Percentiles rank a stretch among this genome's conserved stretches.
Conservation (phyloP, 2,113 vertebrate genomes). For the Seriola rivoliana region DNA sequence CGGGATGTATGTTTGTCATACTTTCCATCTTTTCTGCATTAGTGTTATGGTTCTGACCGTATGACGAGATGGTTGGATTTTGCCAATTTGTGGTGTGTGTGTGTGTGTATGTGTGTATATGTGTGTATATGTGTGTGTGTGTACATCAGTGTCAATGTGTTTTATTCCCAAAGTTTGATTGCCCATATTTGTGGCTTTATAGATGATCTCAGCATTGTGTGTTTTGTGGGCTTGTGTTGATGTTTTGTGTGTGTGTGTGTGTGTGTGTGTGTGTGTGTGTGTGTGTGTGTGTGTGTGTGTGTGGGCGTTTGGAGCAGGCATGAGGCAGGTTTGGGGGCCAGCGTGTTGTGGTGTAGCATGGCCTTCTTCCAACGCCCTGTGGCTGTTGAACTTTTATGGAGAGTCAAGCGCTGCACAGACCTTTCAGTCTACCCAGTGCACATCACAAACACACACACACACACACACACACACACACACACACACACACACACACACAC, state of each 20-base stretch:
- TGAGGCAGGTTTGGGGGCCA: slow-evolving; percentile 62
- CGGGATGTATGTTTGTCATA: slow-evolving; percentile 56
- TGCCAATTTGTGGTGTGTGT: slow-evolving; percentile 57
- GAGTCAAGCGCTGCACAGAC: slow-evolving; percentile 69
- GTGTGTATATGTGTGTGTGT: background rate
- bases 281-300: slow-evolving; percentile 33
- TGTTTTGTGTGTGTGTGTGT: slow-evolving; percentile 31
- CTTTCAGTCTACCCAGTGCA: slow-evolving; percentile 45
- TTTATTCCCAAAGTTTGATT: slow-evolving; percentile 68
- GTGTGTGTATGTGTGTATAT: slow-evolving; percentile 19
- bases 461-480: slow-evolving; percentile 32
- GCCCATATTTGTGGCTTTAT: slow-evolving; percentile 74
- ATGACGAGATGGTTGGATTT: slow-evolving; percentile 43
- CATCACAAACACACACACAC: slow-evolving; percentile 27
- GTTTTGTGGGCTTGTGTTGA: slow-evolving; percentile 56
- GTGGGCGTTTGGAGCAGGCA: slow-evolving; percentile 62
- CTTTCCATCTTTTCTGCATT: slow-evolving; percentile 73
- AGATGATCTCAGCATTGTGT: slow-evolving; percentile 75
- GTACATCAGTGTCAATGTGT: slow-evolving; percentile 58
- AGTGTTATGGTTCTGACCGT: slow-evolving; percentile 57
- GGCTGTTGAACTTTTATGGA: slow-evolving; percentile 80
- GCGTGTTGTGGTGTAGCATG: slow-evolving; percentile 69
- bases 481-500: slow-evolving; percentile 14
- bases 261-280: background rate
- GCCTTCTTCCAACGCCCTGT: slow-evolving; percentile 75